These are phyloP conservation scores for Scylla paramamosain DNA, from an alignment of 1,140 invertebrate species.

Conservation along the genomic window DNA sequence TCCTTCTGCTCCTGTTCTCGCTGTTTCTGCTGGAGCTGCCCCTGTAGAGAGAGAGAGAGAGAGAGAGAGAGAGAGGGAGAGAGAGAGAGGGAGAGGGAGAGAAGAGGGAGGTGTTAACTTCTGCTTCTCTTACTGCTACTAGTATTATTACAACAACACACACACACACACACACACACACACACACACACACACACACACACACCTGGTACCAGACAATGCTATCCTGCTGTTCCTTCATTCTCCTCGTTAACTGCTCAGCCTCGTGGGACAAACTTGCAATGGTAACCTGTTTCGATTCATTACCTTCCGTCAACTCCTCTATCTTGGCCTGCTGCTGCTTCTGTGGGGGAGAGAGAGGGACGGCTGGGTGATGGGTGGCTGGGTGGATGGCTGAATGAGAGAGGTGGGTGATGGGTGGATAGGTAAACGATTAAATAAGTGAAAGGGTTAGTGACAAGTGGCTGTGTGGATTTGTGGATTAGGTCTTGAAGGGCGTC, in stretches of 20 bases:
- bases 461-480: no score
- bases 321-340: constrained; percentile 57
- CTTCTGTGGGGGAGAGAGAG: constrained; percentile 17
- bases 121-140: no score
- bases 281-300: background rate
- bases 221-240: constrained; percentile 45
- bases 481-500: no score
- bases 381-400: background rate
- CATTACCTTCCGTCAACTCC: constrained; percentile 41
- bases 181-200: no score
- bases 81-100: no score
- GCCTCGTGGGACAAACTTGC: background rate
- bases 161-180: no score
- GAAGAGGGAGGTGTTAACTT: no score
- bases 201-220: constrained; percentile 42
- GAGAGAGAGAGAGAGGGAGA: background rate
- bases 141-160: no score
- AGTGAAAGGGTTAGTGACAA: no score
- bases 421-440: no score
- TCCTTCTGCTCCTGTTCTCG: background rate
- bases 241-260: background rate
- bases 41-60: background rate
- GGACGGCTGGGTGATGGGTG: background rate
- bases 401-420: background rate
- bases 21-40: constrained; percentile 40